A percentile compares a stretch with the other conserved stretches of the same genome.
Conservation (phyloP, 2,888 invertebrate species). For the Stenichneumon culpator region DNA sequence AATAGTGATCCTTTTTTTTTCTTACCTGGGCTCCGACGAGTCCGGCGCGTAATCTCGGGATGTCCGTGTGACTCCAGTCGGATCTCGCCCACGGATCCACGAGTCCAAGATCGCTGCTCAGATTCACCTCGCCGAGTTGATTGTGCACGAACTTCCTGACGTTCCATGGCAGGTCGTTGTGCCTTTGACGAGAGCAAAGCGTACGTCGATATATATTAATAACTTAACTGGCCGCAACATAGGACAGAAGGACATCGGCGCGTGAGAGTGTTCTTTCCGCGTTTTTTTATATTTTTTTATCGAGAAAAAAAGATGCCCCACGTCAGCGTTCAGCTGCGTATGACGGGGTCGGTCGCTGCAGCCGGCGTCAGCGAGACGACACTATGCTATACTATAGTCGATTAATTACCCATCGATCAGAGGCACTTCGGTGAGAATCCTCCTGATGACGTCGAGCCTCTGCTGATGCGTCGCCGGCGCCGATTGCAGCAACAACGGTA, state of each 20-base stretch:
- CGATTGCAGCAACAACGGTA: conserved; percentile 83
- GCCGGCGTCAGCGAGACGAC: background rate
- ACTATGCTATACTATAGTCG: conserved; percentile 8
- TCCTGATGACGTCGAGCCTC: conserved; percentile 88
- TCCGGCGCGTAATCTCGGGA: conserved; percentile 93
- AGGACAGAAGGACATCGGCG: background rate
- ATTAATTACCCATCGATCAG: conserved; percentile 90
- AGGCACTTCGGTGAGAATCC: conserved; percentile 89
- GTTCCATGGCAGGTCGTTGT: conserved; percentile 96
- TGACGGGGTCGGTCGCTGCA: conserved; percentile 4
- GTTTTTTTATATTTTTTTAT: conserved; percentile 16
- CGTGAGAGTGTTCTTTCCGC: conserved; percentile 13
- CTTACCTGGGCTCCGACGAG: conserved; percentile 94
- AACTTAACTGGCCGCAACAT: background rate
- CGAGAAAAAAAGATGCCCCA: background rate
- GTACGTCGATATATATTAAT: conserved; percentile 14
- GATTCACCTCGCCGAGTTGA: conserved; percentile 84
- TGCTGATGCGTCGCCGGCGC: conserved; percentile 87
- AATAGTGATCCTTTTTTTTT: background rate
- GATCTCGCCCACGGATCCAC: conserved; percentile 94
- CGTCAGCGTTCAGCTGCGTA: background rate
- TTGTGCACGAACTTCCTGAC: conserved; percentile 95
- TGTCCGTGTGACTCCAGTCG: conserved; percentile 97
- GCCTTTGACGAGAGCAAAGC: conserved; percentile 83
- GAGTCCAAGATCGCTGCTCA: conserved; percentile 86